Base-by-base conservation (phyloP, 2,888 invertebrate species). In the Brachypalpus laphriformis region DNA sequence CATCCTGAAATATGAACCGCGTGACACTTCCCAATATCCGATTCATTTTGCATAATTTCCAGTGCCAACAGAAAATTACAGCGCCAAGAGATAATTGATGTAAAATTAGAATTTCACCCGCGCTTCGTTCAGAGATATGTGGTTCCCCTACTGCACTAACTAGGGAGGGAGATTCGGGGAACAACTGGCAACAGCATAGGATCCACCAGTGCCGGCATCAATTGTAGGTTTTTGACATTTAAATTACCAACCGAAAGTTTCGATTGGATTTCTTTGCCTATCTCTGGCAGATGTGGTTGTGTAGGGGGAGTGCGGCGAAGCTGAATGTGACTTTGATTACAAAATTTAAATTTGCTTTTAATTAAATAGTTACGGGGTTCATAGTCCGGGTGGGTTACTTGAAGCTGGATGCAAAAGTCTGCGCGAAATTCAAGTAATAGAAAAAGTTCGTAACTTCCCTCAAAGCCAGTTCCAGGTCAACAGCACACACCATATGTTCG, bases 171-270 rank as follows among this genome's bases (percentile, higher is more conserved):
- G n/a, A n/a, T n/a, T n/a, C n/a, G n/a, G n/a, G n/a, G n/a, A n/a
- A n/a, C n/a, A n/a, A n/a, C n/a, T n/a, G 11, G 7, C 11, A 49
- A 16, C 31, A 18, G 31, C 20, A 45, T 42, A 20, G 20, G 8
- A 54, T 31, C 0, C 40, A 47, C 37, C 66, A 47, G 37, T 22
- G 54, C 42, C 45, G 5, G 14, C 65, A 56, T 31, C 74, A 65
- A 40, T 65, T 54, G 45, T 57, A 57, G 51, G 51, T 54, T 40
- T 77, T 77, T 70, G 77, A 68, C 59, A 77, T 77, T 77, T 37
- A 70, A 77, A 77, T 77, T 77, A 61, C 68, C 59, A 61, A 37
- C 37, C 47, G 20, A 77, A 76, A 77, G 68, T 77, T 77, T 76
- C 66, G 66, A 54, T 77, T 77, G 61, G 61, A 70, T 77, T 68